Conservation (phyloP, 2,797 vertebrate species). For the Notoglanidium macrostoma region DNA sequence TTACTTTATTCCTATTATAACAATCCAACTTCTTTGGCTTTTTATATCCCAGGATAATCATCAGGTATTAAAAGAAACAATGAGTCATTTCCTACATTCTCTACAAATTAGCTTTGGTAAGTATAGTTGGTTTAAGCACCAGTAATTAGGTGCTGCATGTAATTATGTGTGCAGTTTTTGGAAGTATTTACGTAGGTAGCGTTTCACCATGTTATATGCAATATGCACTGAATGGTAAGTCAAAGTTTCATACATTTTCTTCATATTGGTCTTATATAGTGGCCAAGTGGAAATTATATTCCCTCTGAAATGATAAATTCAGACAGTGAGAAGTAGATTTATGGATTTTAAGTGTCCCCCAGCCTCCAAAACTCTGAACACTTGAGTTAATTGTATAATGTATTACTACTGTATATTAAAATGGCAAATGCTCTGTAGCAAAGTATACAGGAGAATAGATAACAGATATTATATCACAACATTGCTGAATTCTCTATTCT, state of each 20-base stretch:
- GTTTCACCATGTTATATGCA: neutral
- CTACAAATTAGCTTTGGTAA: neutral
- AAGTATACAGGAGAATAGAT: neutral
- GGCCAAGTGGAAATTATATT: neutral
- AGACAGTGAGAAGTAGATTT: neutral
- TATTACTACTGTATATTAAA: neutral
- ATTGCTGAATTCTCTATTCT: neutral
- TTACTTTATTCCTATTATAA: neutral
- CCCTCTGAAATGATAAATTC: neutral
- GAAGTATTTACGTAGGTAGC: neutral
- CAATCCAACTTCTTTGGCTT: neutral
- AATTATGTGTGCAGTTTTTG: neutral
- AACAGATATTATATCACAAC: neutral
- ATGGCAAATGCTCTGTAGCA: neutral
- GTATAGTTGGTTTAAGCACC: neutral
- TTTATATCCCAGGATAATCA: neutral
- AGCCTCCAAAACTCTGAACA: neutral
- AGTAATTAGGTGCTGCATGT: conserved; percentile 5
- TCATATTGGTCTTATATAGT: neutral
- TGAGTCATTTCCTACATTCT: neutral
- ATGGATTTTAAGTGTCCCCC: neutral
- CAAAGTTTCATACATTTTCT: neutral
- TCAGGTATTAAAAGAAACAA: neutral
- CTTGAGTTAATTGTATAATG: neutral
- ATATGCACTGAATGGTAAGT: neutral